Base-by-base conservation (phyloP, 2,113 vertebrate genomes). In the Garra rufa region DNA sequence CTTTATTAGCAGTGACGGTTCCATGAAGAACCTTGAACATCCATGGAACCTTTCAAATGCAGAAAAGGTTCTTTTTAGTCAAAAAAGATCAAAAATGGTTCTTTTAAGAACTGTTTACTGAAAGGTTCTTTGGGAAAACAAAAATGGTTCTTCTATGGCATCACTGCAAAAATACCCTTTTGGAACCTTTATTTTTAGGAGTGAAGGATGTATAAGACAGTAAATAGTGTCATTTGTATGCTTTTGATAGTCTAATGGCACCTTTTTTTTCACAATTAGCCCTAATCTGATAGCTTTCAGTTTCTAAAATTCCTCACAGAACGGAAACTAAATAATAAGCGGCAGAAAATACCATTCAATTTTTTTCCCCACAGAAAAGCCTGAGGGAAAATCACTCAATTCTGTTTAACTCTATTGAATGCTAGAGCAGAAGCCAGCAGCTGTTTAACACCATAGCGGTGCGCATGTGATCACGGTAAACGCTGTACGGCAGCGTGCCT, bases 391-490 rank as follows among this genome's bases (percentile, higher is more conserved):
- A 70, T 85, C 82, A 88, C 83, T 83, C 76, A 63, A 61, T 74
- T 83, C 14, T 14, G 17, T 77, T 76, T 78, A 78, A 77, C n/a
- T 57, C 59, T 50, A 19, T 84, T 77, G 48, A 67, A 30, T 65
- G 63, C 76, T 24, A 21, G 30, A 75, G 90, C 89, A 83, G 88
- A 90, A 92, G 92, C 90, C 91, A 93, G 89, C 88, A 91, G 91
- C 91, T 93, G 91, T 90, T 88, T 92, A 92, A 92, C 92, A 91
- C 89, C 88, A 87, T 88, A 83, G 88, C 91, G 46, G 84, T 73
- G 74, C 46, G 10, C 73, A 74, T 80, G 77, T 84, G 84, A 82
- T 81, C 77, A 82, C 30, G 50, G 83, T 67, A 69, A 73, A 65
- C 21, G 43, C 30, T 71, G 87, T 88, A 89, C 89, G 91, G 92